phyloP scores from a whole-genome alignment of 2,797 vertebrate species.

The Gymnoscopelus braueri region DNA sequence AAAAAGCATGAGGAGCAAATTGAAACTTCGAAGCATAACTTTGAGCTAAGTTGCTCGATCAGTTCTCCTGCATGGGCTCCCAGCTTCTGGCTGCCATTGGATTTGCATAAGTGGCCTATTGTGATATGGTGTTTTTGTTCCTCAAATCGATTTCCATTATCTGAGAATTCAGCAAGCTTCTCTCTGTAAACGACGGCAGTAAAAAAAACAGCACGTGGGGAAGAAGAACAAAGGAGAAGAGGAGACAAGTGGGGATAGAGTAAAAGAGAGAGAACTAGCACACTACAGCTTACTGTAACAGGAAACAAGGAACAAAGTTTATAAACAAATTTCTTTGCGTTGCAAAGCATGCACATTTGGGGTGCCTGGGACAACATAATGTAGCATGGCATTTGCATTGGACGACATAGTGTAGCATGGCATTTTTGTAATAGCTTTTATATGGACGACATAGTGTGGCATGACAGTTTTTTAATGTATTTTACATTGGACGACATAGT shows the following conservation, averaged over 20 bases:
- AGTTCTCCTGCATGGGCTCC: constrained; percentile 16
- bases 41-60: constrained; percentile 50
- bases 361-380: background rate
- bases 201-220: background rate
- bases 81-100: constrained; percentile 40
- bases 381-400: background rate
- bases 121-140: constrained; percentile 61
- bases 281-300: constrained; percentile 25
- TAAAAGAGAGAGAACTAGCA: background rate
- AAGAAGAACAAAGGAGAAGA: background rate
- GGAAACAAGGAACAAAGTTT: constrained; percentile 47
- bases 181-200: constrained; percentile 36
- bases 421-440: too few relatives aligned
- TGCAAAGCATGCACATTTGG: background rate
- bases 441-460: too few relatives aligned
- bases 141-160: constrained; percentile 68
- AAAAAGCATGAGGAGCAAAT: constrained; percentile 45
- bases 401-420: too few relatives aligned
- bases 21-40: constrained; percentile 57
- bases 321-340: constrained; percentile 62
- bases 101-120: constrained; percentile 41
- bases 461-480: too few relatives aligned
- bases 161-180: constrained; percentile 42
- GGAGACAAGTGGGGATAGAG: background rate
- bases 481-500: too few relatives aligned